These are phyloP conservation scores for Shargacucullia verbasci DNA, from an alignment of 2,888 invertebrate genomes.

Conservation along the genomic window DNA sequence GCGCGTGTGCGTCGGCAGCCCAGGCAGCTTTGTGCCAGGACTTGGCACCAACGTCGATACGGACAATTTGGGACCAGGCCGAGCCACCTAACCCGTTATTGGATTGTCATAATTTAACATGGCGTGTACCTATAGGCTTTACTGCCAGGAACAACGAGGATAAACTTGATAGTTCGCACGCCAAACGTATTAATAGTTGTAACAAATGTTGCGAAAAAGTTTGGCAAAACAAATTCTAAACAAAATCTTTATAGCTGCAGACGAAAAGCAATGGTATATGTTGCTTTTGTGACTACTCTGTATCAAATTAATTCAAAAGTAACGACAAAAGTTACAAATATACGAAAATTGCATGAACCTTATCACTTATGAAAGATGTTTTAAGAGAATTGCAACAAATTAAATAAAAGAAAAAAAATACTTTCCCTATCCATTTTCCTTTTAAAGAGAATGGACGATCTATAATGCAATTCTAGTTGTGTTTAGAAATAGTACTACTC, in stretches of 20 bases:
- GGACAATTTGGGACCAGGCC: conserved; percentile 83
- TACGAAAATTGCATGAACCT: conserved; percentile 31
- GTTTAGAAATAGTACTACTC: no score
- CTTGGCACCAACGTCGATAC: conserved; percentile 81
- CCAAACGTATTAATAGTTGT: conserved; percentile 66
- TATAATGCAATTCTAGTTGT: no score
- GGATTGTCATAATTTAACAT: conserved; percentile 87
- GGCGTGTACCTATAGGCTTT: conserved; percentile 76
- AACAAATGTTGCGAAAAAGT: conserved; percentile 40
- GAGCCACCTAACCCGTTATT: conserved; percentile 83
- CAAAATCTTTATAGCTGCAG: conserved; percentile 24
- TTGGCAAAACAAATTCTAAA: conserved; percentile 27
- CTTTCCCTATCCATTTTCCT: conserved; percentile 37
- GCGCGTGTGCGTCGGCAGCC: conserved; percentile 55
- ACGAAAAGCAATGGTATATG: conserved; percentile 39
- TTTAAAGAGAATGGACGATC: conserved; percentile 19
- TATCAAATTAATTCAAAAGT: conserved; percentile 27
- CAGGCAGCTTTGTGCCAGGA: conserved; percentile 68
- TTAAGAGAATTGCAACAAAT: conserved; percentile 16
- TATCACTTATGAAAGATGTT: conserved; percentile 37
- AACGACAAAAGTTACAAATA: conserved; percentile 24
- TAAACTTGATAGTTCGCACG: conserved; percentile 71
- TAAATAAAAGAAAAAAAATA: conserved; percentile 35
- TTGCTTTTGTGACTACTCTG: conserved; percentile 44
- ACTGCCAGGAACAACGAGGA: conserved; percentile 71